Percentiles rank a stretch among this genome's conserved stretches.
Conservation (phyloP, 2,113 vertebrate genomes). For the Anarrhichthys ocellatus region DNA sequence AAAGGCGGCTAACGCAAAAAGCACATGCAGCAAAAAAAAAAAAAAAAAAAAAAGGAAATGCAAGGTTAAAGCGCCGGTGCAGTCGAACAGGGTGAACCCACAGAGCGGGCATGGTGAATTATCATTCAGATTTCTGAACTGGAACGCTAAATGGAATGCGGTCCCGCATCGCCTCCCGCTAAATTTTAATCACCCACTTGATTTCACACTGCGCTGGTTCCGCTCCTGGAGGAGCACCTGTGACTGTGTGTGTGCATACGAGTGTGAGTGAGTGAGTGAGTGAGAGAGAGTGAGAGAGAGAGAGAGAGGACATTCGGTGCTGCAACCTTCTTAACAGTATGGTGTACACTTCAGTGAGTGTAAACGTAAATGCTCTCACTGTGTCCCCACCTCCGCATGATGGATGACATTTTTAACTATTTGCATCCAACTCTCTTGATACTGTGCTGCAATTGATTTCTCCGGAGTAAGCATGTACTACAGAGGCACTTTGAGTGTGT, state of each 20-base stretch:
- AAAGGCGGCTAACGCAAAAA: not conserved
- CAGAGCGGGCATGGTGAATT: conserved; percentile 38
- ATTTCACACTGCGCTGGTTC: conserved; percentile 75
- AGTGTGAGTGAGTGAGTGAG: not conserved
- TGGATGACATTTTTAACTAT: conserved; percentile 65
- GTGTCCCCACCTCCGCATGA: conserved; percentile 16
- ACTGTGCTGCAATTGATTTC: conserved; percentile 54
- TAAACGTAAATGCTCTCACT: conserved; percentile 15
- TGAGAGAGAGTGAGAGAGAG: not conserved
- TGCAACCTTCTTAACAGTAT: conserved; percentile 3
- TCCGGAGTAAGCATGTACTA: conserved; percentile 40
- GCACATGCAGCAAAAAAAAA: not conserved
- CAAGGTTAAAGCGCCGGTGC: conserved; percentile 27
- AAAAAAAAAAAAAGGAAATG: not conserved
- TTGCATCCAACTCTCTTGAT: conserved; percentile 66
- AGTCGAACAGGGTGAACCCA: conserved; percentile 17
- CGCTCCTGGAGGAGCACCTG: conserved; percentile 55
- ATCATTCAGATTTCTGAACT: conserved; percentile 63
- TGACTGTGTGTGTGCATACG: conserved; percentile 18
- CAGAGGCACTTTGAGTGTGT: not conserved
- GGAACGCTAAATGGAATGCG: conserved; percentile 66
- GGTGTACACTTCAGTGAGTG: conserved; percentile 4
- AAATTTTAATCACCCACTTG: conserved; percentile 77
- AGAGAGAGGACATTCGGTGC: not conserved
- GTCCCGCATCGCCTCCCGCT: conserved; percentile 46